Base-by-base conservation (phyloP, 1,140 invertebrate genomes). In the Macrosteles quadrilineatus region DNA sequence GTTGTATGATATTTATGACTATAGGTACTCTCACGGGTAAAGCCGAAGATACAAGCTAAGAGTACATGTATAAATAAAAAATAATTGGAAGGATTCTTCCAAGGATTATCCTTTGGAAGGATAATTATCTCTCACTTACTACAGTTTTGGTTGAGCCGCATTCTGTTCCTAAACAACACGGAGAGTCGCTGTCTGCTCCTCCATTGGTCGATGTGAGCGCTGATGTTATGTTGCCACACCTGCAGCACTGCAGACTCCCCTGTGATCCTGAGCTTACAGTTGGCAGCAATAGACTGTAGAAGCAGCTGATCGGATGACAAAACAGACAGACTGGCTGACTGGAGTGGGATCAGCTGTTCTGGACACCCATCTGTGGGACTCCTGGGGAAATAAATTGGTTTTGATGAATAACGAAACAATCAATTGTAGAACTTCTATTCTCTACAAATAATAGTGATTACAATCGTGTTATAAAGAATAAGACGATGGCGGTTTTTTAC, bases 181-280 rank as follows among this genome's bases (percentile, higher is more conserved):
- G 63, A 43, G n/a, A 66, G 21, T 27, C 63, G n/a, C 23, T 25
- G 32, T 27, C 31, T 66, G 17, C 21, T 45, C 63, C 25, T 66
- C 63, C 63, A 66, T 43, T 66, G 17, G 19, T 66, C 31, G 32
- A 66, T 43, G 63, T 23, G 3, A 12, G 2, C 9, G 14, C 32
- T 45, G 23, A 66, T 43, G 11, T 36, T 43, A 17, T 32, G 25
- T 9, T 66, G 63, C 63, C 63, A 63, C 2, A 71, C 2, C 23
- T 6, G 21, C 43, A 59, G 36, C n/a, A 43, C 17, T 11, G 32
- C 63, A 43, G 32, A 4, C 2, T 40, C 27, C 1, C 32, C 40
- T 21, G 14, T 19, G 2, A 66, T 40, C 23, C 45, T 21, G 9
- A 66, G 11, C 17, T 43, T 17, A 43, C 63, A 43, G 36, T 66